Percentiles rank a stretch among this genome's conserved stretches.
Evolutionary conservation across 2,797 vertebrate genomes (phyloP).

Genomic region (Phalanger gymnotis): DNA sequence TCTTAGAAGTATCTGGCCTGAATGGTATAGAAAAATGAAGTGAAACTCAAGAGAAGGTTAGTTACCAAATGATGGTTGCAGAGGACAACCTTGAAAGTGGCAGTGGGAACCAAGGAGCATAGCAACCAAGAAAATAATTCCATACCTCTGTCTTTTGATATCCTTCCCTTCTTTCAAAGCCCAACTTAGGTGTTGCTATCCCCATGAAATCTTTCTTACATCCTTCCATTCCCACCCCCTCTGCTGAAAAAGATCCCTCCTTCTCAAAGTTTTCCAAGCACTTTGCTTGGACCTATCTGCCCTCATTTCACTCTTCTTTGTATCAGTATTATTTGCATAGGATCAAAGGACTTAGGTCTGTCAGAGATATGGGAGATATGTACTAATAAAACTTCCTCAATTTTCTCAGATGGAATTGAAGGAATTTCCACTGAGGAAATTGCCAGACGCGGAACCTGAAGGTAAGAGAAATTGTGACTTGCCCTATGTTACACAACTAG

Average conservation of each 20-base stretch:
- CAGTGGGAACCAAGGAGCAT: too few relatives aligned
- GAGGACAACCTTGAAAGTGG: too few relatives aligned
- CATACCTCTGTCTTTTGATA: neutral
- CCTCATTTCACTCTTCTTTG: neutral
- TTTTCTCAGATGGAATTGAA: neutral
- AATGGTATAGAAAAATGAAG: too few relatives aligned
- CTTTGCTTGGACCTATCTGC: neutral
- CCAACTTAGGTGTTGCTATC: neutral
- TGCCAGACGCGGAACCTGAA: neutral
- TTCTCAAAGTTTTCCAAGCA: neutral
- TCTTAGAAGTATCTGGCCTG: too few relatives aligned
- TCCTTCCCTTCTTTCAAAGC: neutral
- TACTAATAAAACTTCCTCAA: neutral
- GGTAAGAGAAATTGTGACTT: neutral
- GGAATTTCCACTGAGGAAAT: neutral
- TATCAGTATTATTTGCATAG: neutral
- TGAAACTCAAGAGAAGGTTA: too few relatives aligned
- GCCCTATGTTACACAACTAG: neutral
- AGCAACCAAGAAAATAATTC: neutral
- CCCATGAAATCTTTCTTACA: neutral
- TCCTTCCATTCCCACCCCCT: neutral
- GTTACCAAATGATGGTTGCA: too few relatives aligned
- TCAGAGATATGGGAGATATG: neutral
- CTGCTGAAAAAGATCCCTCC: neutral
- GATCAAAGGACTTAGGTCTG: neutral